Base-by-base conservation (phyloP, 2,797 vertebrate species). In the Poeciliopsis paucimaculata region DNA sequence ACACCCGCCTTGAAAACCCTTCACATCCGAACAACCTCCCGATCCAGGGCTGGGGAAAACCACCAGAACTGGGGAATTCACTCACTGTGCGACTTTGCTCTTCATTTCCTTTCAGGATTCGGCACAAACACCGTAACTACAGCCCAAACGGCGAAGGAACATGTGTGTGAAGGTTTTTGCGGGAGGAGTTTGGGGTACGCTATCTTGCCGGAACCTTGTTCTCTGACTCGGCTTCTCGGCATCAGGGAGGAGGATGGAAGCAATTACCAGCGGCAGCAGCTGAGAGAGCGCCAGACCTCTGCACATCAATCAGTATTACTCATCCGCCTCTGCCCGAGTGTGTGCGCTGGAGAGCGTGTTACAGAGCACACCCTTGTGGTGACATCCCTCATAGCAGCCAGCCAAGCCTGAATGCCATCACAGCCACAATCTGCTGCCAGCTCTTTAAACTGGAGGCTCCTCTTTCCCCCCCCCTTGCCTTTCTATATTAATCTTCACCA, bases 231-330 rank as follows among this genome's bases (percentile, higher is more conserved):
- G 81, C 87, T 89, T 10, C 90, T 89, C 83, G 64, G 45, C 23
- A 76, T 76, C 78, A 11, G 83, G 83, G 79, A 91, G 87, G 88
- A 91, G 89, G 89, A 93, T 91, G 90, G 93, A 93, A 94, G 92
- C 90, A 94, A 94, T 94, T 94, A 93, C 89, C 93, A 92, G 87
- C 79, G 12, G 88, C 91, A 94, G 92, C 87, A 91, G 88, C 91
- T 90, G 91, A 92, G 88, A 87, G 87, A 81, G 82, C 85, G 89
- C 92, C 92, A 92, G 86, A 86, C 84, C 87, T 87, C 89, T 84
- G 86, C 87, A 89, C 88, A 93, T 95, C 92, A 92, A 93, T 95
- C 94, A 93, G 90, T 83, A 90, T 89, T 91, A 91, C 83, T 82
- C 77, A 84, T 76, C 86, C 79, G 72, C 82, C 31, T 73, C 70